Percentiles rank a stretch among this genome's conserved stretches.
Evolutionary conservation across 2,113 vertebrate genomes (phyloP).

Genomic region (Heptranchias perlo): DNA sequence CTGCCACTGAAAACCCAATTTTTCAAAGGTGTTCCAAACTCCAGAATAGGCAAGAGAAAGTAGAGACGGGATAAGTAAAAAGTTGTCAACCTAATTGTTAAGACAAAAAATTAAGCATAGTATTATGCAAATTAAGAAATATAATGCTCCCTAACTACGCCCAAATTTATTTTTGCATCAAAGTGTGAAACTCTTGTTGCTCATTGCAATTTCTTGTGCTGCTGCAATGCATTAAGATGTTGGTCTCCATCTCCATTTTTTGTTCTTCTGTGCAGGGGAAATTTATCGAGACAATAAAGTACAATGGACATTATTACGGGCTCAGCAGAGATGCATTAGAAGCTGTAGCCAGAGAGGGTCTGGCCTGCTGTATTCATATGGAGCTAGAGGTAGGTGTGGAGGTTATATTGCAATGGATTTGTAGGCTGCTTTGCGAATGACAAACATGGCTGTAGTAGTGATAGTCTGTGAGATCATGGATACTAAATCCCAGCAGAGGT

Average conservation of each 20-base stretch:
- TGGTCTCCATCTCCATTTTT: not conserved
- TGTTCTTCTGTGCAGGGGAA: slow-evolving; percentile 65
- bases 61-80: not conserved
- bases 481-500: not conserved
- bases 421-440: not conserved
- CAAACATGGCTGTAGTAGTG: not conserved
- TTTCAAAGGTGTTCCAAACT: not conserved
- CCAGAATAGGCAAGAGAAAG: not conserved
- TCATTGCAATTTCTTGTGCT: slow-evolving; percentile 4
- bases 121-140: not conserved
- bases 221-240: not conserved
- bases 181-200: not conserved
- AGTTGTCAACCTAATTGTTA: not conserved
- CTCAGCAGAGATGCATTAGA: slow-evolving; percentile 78
- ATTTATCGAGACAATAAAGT: slow-evolving; percentile 75
- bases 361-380: slow-evolving; percentile 80
- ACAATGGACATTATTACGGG: slow-evolving; percentile 66
- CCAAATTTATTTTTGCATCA: not conserved
- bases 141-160: not conserved
- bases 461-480: not conserved
- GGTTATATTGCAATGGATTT: not conserved
- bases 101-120: not conserved
- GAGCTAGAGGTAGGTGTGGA: slow-evolving; percentile 73
- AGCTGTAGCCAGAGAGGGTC: slow-evolving; percentile 73
- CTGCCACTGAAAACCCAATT: not conserved